Conservation (phyloP, 2,113 vertebrate genomes). For the Hiodon tergisus region DNA sequence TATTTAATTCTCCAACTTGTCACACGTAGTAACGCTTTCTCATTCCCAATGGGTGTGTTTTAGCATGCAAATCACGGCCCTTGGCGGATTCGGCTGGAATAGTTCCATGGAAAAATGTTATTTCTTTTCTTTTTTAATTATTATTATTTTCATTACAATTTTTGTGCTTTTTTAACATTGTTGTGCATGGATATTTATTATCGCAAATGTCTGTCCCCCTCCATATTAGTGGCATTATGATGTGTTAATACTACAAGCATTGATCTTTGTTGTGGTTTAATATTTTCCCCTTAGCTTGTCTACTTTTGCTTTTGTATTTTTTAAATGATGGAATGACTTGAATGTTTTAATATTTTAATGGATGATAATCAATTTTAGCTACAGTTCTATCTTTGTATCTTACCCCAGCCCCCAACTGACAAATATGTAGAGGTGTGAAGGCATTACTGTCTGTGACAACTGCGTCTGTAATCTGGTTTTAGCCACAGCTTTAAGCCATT, state of each 20-base stretch:
- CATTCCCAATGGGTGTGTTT: slow-evolving; percentile 8
- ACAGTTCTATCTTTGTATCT: slow-evolving; percentile 14
- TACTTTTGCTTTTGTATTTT: slow-evolving; percentile 34
- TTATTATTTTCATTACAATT: slow-evolving; percentile 25
- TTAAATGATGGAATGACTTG: slow-evolving; percentile 54
- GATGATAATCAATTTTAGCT: slow-evolving; percentile 24
- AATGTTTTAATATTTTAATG: slow-evolving; percentile 47
- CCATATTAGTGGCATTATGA: slow-evolving; percentile 35
- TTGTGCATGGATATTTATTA: slow-evolving; percentile 60
- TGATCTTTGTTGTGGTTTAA: slow-evolving; percentile 20
- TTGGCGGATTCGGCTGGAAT: slow-evolving; percentile 4
- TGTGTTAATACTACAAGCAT: slow-evolving; percentile 51
- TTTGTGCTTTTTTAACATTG: slow-evolving; percentile 49
- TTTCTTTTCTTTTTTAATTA: too few species aligned
- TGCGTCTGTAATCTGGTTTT: too few species aligned
- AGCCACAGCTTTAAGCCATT: too few species aligned
- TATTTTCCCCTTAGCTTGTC: slow-evolving; percentile 28
- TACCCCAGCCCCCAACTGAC: neutral
- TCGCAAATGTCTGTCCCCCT: slow-evolving; percentile 40
- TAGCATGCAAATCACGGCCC: slow-evolving; percentile 1
- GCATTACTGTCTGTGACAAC: neutral
- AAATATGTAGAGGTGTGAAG: neutral
- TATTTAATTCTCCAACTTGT: neutral
- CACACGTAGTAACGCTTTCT: slow-evolving; percentile 5
- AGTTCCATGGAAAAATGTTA: slow-evolving; percentile 7